Evolutionary conservation across 2,797 vertebrate genomes (phyloP).

Genomic region (Enteromius radiatus): DNA sequence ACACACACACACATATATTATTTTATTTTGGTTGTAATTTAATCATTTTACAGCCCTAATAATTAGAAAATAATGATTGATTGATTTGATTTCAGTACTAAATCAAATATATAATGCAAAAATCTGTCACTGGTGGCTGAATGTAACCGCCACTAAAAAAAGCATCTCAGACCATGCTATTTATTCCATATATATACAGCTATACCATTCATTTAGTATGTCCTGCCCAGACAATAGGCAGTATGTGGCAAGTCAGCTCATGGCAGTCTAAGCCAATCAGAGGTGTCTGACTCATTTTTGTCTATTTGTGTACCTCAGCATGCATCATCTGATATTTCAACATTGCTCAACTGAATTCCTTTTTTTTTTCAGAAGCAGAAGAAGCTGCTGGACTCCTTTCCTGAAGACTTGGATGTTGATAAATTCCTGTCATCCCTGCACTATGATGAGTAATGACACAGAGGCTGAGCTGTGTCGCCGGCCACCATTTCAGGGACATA

Average conservation of each 20-base stretch:
- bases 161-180: not conserved
- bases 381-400: constrained; percentile 90
- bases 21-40: no score
- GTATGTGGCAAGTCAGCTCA: not conserved
- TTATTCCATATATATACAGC: not conserved
- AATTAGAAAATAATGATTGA: no score
- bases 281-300: not conserved
- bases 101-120: not conserved
- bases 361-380: constrained; percentile 80
- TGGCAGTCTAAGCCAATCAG: not conserved
- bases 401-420: constrained; percentile 95
- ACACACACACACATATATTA: no score
- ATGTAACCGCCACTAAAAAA: not conserved
- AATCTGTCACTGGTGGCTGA: not conserved
- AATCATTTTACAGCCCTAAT: no score
- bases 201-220: not conserved
- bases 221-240: not conserved
- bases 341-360: not conserved
- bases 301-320: not conserved
- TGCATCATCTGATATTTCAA: not conserved
- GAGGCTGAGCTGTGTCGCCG: not conserved
- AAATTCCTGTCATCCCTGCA: constrained; percentile 97
- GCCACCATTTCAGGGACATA: constrained; percentile 1
- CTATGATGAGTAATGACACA: constrained; percentile 89
- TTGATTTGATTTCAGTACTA: not conserved